A percentile compares a stretch with the other conserved stretches of the same genome.
Evolutionary conservation across 2,113 vertebrate genomes (phyloP).

Genomic region (Cyanoramphus novaezelandiae): DNA sequence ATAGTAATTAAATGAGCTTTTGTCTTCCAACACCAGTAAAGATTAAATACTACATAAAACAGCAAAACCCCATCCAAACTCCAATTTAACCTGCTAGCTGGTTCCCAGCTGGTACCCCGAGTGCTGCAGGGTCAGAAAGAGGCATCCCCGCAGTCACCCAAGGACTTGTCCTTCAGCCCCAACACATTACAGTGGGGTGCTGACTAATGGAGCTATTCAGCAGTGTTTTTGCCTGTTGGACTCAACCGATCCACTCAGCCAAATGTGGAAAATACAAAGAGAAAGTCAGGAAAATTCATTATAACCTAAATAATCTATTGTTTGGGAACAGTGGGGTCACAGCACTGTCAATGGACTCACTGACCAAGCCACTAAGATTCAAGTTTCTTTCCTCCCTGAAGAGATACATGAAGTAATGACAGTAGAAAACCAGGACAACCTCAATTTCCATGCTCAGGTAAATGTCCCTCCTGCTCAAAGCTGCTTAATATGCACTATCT

Average conservation of each 20-base stretch:
- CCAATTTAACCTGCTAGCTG: not conserved
- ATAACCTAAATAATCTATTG: not conserved
- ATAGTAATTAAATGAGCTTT: conserved; percentile 46
- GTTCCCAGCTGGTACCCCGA: not conserved
- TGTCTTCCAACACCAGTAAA: not conserved
- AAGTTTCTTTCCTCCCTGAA: not conserved
- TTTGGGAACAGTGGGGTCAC: not conserved
- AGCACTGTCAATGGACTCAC: not conserved
- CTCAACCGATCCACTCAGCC: not conserved
- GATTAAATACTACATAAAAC: conserved; percentile 11
- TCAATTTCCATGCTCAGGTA: not conserved
- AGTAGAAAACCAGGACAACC: fast-evolving
- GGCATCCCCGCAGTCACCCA: not conserved
- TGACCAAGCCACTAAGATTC: not conserved
- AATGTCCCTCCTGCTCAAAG: not conserved
- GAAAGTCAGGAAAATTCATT: not conserved
- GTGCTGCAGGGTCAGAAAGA: not conserved
- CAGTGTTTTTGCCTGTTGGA: not conserved
- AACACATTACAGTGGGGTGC: not conserved
- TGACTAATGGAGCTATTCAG: not conserved
- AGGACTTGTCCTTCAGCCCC: not conserved
- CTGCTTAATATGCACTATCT: not conserved
- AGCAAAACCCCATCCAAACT: not conserved
- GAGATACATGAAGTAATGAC: not conserved
- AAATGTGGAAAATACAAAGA: not conserved